Base-by-base conservation (phyloP, 2,113 vertebrate genomes). In the Plecotus auritus region DNA sequence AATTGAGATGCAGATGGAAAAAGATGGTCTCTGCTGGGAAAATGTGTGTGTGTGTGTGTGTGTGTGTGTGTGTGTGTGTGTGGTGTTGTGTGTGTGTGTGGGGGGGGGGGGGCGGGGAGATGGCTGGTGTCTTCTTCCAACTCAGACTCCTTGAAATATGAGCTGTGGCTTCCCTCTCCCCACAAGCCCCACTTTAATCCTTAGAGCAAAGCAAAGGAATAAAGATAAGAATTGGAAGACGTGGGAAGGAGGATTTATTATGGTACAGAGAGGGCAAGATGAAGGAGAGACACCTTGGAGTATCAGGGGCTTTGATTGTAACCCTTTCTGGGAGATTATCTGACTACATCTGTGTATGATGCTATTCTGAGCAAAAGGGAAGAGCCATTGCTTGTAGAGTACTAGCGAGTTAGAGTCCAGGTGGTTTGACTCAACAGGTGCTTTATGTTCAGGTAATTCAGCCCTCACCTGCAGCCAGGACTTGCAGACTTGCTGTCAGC, bases 381-480 rank as follows among this genome's bases (percentile, higher is more conserved):
- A 51, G 86, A 74, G 88, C 30, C 59, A 70, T 32, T 30, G 23
- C 56, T 66, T 90, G 94, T 90, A 87, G 97, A 97, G 94, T 94
- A 92, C 42, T 84, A 87, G 82, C 30, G 87, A 61, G 88, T 95
- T 26, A 3, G 96, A 77, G 59, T 78, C 87, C 80, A 92, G 97
- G 87, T 73, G 56, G 47, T 61, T 61, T 54, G 70, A 64, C 23
- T 54, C n/a, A 56, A 72, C 42, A 70, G 76, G 80, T 94, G 40
- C 82, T 94, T 72, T 85, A 56, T 6, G 4, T 85, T 84, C 42
- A 40, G 87, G 28, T 90, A 40, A 69, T 37, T 73, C 17, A 93
- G 70, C 54, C 54, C 28, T 84, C 56, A 59, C 54, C 84, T 56
- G 54, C 64, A 59, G 35, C 64, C 51, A 74, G 81, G 35, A 32